A percentile compares a stretch with the other conserved stretches of the same genome.
Evolutionary conservation across 2,113 vertebrate genomes (phyloP).

Genomic region (Calypte anna): DNA sequence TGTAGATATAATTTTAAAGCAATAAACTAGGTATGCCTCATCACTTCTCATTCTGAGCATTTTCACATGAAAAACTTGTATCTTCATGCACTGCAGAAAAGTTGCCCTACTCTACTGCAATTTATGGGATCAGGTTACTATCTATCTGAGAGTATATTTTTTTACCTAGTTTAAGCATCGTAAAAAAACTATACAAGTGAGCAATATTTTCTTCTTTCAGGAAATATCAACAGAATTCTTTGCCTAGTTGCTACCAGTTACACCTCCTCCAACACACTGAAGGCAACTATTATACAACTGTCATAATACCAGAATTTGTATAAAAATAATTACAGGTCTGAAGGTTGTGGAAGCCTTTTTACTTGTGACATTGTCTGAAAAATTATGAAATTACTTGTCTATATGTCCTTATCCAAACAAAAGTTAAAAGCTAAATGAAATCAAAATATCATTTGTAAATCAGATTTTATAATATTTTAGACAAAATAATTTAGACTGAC

Average conservation of each 20-base stretch:
- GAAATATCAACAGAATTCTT: not conserved
- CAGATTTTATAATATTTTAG: not conserved
- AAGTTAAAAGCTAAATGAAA: not conserved
- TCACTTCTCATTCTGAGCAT: not conserved
- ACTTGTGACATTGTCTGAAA: not conserved
- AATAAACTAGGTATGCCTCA: not conserved
- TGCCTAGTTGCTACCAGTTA: not conserved
- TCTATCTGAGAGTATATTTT: not conserved
- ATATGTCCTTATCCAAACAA: not conserved
- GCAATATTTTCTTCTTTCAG: not conserved
- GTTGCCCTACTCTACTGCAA: not conserved
- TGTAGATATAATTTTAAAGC: not conserved
- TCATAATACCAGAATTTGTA: not conserved
- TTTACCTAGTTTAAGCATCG: not conserved
- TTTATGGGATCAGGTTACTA: not conserved
- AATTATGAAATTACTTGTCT: not conserved
- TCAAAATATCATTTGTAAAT: not conserved
- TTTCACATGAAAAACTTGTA: not conserved
- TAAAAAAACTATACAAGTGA: not conserved
- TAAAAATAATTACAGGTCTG: not conserved
- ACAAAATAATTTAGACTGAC: not conserved
- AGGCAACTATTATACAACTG: not conserved
- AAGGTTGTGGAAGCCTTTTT: not conserved
- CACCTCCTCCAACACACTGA: not conserved
- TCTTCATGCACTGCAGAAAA: not conserved